Evolutionary conservation across 2,888 invertebrate genomes (phyloP).

Genomic region (Vesta saturnalis): DNA sequence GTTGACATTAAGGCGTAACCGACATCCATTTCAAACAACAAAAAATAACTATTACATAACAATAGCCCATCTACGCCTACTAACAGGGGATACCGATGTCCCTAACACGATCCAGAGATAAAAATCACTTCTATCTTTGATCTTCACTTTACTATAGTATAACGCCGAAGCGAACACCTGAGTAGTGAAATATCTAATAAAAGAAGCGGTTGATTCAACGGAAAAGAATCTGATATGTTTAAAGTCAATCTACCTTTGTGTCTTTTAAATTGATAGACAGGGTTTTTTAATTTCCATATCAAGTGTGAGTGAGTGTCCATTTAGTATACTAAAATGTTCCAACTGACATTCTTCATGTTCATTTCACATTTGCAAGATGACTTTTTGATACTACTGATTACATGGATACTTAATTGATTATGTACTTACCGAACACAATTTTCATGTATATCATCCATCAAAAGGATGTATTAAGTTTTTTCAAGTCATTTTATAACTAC

Average conservation of each 20-base stretch:
- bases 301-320: constrained; percentile 55
- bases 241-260: constrained; percentile 60
- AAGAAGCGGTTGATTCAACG: constrained; percentile 52
- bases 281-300: constrained; percentile 41
- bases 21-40: constrained; percentile 61
- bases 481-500: background rate
- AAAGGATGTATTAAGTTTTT: background rate
- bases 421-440: background rate
- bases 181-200: constrained; percentile 41
- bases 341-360: constrained; percentile 13
- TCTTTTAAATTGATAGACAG: constrained; percentile 59
- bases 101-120: constrained; percentile 56
- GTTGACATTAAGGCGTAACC: constrained; percentile 62
- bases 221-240: constrained; percentile 60
- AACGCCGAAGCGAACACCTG: constrained; percentile 50
- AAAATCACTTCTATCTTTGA: constrained; percentile 48
- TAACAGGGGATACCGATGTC: constrained; percentile 61
- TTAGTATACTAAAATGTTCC: constrained; percentile 55
- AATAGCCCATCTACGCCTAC: constrained; percentile 63
- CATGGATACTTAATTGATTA: background rate
- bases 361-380: constrained; percentile 4
- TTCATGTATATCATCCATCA: background rate
- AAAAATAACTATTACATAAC: constrained; percentile 61
- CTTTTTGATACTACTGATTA: background rate
- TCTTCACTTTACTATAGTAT: constrained; percentile 50